Percentiles rank a stretch among this genome's conserved stretches.
These are phyloP conservation scores for Pristionchus fissidentatus DNA, from an alignment of 2,888 invertebrate genomes.

Conservation along the genomic window DNA sequence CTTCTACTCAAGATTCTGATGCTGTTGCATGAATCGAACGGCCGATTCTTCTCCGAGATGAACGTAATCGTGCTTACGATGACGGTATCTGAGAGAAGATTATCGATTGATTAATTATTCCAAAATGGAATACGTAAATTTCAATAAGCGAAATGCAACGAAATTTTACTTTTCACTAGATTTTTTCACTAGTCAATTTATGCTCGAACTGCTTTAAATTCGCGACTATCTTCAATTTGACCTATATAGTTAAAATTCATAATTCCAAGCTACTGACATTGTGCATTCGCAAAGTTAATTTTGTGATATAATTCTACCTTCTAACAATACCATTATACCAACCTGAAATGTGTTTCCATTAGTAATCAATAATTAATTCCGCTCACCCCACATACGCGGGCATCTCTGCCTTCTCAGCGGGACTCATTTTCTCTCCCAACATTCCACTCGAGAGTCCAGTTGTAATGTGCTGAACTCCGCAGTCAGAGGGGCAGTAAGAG, in stretches of 20 bases:
- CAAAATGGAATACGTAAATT: not conserved
- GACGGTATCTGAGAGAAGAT: conserved; percentile 21
- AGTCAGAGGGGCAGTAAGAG: conserved; percentile 71
- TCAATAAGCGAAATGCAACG: too few species aligned
- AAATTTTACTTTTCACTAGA: too few species aligned
- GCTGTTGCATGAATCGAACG: conserved; percentile 34
- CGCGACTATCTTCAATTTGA: too few species aligned
- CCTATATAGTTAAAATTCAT: too few species aligned
- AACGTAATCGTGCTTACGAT: conserved; percentile 38
- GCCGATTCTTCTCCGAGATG: conserved; percentile 41
- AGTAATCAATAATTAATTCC: not conserved
- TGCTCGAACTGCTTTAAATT: too few species aligned
- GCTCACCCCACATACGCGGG: conserved; percentile 40
- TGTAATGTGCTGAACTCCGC: conserved; percentile 71
- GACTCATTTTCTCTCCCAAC: conserved; percentile 47
- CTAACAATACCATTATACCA: not conserved
- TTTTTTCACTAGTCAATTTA: too few species aligned
- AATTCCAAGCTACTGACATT: too few species aligned
- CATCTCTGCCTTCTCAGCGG: conserved; percentile 37
- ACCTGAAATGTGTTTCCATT: too few species aligned
- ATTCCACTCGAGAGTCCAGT: conserved; percentile 53
- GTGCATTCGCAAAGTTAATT: too few species aligned
- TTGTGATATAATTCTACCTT: too few species aligned
- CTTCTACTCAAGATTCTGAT: conserved; percentile 23
- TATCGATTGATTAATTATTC: not conserved